Base-by-base conservation (phyloP, 2,113 vertebrate species). In the Cyanoramphus novaezelandiae region DNA sequence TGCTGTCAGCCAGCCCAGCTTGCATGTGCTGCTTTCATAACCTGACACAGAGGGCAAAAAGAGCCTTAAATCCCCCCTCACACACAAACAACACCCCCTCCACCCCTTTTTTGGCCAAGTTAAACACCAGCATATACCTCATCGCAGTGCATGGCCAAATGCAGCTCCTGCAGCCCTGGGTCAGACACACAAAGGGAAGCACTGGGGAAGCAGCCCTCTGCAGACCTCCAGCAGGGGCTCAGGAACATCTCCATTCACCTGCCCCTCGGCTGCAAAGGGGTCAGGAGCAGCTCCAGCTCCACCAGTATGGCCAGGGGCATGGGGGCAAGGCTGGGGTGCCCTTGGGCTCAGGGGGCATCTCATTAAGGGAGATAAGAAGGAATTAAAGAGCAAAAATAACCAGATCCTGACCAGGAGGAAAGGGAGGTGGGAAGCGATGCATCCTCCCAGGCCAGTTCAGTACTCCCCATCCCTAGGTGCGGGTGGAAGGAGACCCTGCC, bases 361-460 rank as follows among this genome's bases (percentile, higher is more conserved):
- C 65, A n/a, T 94, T 95, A 95, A 55, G 16, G n/a, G 25, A 15
- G 4, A 77, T 13, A 65, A 33, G n/a, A 41, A 17, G 35, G 69
- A 46, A 70, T 29, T 6, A 19, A n/a, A 21, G 13, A 47, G 20
- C 59, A 20, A 5, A 28, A 16, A 43, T 23, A 71, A 86, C 62
- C 17, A 80, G 37, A 27, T 7, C 5, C 53, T 13, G 55, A 92
- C 15, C 43, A 21, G 13, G 27, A 27, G 50, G 33, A 82, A 37
- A 44, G 20, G 3, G 21, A 74, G 6, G 6, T 13, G 21, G 60
- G 62, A 90, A 70, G 11, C 6, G 72, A 84, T 90, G 94, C 69
- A 90, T 92, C 90, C 88, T 27, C 65, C 12, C 39, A 29, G 78
- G 53, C 37, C 72, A 13, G 29, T 90, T 82, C 76, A 95, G 85